These are phyloP conservation scores for Araneus ventricosus DNA, from an alignment of 1,140 invertebrate species.

Conservation along the genomic window DNA sequence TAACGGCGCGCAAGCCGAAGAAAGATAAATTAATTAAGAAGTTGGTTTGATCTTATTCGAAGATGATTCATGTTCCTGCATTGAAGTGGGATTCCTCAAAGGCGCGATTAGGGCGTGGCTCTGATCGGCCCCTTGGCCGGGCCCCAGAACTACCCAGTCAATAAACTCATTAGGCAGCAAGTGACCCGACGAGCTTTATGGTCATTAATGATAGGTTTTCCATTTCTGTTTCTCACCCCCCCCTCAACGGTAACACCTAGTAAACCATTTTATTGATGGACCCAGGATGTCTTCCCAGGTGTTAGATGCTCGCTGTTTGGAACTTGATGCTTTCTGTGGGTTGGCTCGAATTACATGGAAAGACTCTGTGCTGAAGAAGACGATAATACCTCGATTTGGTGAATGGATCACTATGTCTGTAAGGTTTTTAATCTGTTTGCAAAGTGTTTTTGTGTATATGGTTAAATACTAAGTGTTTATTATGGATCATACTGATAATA, in stretches of 20 bases:
- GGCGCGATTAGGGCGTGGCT: conserved; percentile 65
- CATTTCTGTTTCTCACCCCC: conserved; percentile 54
- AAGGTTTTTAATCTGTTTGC: too few species aligned
- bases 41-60: not conserved
- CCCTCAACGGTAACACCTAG: conserved; percentile 66
- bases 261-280: conserved; percentile 71
- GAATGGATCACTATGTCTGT: too few species aligned
- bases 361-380: too few species aligned
- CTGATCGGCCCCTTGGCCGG: conserved; percentile 71
- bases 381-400: too few species aligned
- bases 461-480: too few species aligned
- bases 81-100: conserved; percentile 45
- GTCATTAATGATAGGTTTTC: conserved; percentile 73
- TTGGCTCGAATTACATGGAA: not conserved
- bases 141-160: conserved; percentile 72
- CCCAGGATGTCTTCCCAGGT: not conserved
- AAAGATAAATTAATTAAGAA: conserved; percentile 73
- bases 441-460: too few species aligned
- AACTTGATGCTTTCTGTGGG: not conserved
- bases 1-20: not conserved
- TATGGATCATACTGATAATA: too few species aligned
- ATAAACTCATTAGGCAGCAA: conserved; percentile 73
- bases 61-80: conserved; percentile 61
- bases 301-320: conserved; percentile 37
- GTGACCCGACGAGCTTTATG: conserved; percentile 71